These are phyloP conservation scores for Drosophila oshimai DNA, from an alignment of 1,140 invertebrate genomes.

Conservation along the genomic window DNA sequence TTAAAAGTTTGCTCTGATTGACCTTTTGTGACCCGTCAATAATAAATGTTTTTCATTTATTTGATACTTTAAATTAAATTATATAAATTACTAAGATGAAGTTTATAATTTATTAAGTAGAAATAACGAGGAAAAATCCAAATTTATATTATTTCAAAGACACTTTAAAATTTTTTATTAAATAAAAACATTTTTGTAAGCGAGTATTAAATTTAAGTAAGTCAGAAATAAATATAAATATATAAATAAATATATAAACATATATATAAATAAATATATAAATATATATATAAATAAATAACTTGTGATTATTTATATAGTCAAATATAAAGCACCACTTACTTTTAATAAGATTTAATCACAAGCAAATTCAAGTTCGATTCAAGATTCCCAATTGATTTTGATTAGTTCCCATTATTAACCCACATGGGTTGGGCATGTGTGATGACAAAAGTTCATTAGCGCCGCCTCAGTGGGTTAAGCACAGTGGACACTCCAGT, in stretches of 20 bases:
- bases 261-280: too few relatives aligned
- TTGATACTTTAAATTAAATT: background rate
- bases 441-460: conserved; percentile 73
- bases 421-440: conserved; percentile 37
- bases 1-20: conserved; percentile 32
- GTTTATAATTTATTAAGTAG: background rate
- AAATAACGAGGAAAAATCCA: too few relatives aligned
- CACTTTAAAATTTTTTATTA: too few relatives aligned
- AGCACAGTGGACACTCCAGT: conserved; percentile 21
- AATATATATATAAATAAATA: too few relatives aligned
- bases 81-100: too few relatives aligned
- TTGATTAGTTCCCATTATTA: conserved; percentile 18
- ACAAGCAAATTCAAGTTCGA: background rate
- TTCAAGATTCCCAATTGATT: conserved; percentile 4
- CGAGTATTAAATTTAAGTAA: too few relatives aligned
- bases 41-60: background rate
- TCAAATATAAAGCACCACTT: too few relatives aligned
- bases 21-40: conserved; percentile 5
- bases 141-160: too few relatives aligned
- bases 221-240: too few relatives aligned
- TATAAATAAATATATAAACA: too few relatives aligned
- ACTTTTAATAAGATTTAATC: background rate
- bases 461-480: conserved; percentile 65
- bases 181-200: too few relatives aligned
- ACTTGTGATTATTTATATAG: too few relatives aligned